Conservation (phyloP, 2,888 invertebrate genomes). For the Stomorhina lunata region DNA sequence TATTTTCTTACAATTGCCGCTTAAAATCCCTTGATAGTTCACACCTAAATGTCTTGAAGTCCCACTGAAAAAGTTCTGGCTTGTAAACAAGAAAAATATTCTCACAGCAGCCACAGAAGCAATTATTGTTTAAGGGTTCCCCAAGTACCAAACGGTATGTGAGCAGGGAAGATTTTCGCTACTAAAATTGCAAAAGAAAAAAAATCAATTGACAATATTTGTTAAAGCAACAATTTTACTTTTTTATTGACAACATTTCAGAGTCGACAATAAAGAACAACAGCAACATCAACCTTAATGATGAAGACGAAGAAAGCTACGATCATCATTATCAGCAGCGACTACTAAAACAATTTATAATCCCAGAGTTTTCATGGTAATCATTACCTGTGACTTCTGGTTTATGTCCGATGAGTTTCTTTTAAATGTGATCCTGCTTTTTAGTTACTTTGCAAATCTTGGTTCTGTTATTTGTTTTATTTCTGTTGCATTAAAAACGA, state of each 20-base stretch:
- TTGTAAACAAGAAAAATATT: not conserved
- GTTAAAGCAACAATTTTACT: conserved; percentile 30
- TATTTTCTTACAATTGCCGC: conserved; percentile 4
- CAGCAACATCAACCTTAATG: not conserved
- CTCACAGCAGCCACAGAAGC: conserved; percentile 23
- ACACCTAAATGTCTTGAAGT: conserved; percentile 45
- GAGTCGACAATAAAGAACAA: conserved; percentile 3
- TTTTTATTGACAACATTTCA: conserved; percentile 45
- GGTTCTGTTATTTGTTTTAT: not conserved
- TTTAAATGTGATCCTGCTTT: not conserved
- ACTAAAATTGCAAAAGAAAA: not conserved
- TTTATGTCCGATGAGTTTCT: not conserved
- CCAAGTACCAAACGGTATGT: conserved; percentile 49
- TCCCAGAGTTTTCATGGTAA: conserved; percentile 43
- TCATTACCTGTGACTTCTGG: conserved; percentile 34
- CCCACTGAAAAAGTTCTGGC: not conserved
- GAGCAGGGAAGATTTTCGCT: not conserved
- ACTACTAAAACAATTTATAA: conserved; percentile 58
- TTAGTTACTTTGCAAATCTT: conserved; percentile 7
- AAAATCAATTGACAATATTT: conserved; percentile 23
- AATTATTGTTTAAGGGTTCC: conserved; percentile 61
- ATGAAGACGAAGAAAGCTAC: not conserved
- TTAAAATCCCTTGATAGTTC: conserved; percentile 54
- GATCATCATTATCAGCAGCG: not conserved
- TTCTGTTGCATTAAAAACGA: conserved; percentile 48